Percentiles rank a stretch among this genome's conserved stretches.
These are phyloP conservation scores for Chlorospingus semifuscus DNA, from an alignment of 2,797 vertebrate genomes.

Conservation along the genomic window DNA sequence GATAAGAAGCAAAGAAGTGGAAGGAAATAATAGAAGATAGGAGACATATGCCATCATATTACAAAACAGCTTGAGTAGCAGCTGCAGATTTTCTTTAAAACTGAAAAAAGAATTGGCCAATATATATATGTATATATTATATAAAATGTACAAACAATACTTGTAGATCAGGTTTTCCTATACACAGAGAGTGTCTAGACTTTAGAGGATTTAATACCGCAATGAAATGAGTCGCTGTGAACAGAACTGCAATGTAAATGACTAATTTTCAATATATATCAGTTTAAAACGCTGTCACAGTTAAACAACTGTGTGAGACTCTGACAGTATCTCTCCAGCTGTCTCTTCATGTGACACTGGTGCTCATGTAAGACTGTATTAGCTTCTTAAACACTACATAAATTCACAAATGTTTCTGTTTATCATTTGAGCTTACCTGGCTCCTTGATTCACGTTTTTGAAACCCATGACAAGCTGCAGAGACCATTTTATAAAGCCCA, in stretches of 20 bases:
- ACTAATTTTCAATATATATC: neutral
- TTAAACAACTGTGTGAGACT: neutral
- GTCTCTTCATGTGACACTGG: neutral
- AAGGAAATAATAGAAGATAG: neutral
- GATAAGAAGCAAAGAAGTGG: neutral
- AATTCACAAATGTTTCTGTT: neutral
- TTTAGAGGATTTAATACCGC: neutral
- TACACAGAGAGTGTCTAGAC: neutral
- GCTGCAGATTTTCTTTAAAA: neutral
- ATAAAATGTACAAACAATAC: neutral
- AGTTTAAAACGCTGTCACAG: neutral
- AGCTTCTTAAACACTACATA: neutral
- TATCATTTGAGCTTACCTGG: neutral
- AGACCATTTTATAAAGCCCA: neutral
- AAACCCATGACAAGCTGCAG: neutral
- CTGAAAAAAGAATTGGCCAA: rapidly evolving
- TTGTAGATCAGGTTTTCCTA: neutral
- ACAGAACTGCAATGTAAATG: neutral
- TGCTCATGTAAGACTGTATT: neutral
- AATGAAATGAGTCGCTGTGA: neutral
- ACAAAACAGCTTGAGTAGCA: neutral
- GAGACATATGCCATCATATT: neutral
- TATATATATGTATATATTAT: neutral
- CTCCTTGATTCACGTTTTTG: neutral
- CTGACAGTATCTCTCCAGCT: neutral